Percentiles rank a stretch among this genome's conserved stretches.
Evolutionary conservation across 1,140 invertebrate species (phyloP).

Genomic region (honey bee (Apis mellifera)): DNA sequence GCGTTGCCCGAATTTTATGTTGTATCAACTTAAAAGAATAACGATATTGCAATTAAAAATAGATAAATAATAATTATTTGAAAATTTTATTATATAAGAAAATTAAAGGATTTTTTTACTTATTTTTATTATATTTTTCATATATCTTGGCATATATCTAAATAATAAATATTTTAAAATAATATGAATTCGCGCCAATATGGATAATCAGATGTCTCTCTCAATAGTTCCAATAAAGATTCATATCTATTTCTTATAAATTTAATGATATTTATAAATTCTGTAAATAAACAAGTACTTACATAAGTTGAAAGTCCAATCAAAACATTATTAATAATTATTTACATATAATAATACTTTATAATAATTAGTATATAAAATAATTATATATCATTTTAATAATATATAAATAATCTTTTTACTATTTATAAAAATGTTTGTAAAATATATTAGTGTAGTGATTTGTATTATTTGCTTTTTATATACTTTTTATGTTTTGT

Average conservation of each 20-base stretch:
- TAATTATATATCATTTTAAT: background rate
- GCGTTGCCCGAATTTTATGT: background rate
- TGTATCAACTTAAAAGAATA: background rate
- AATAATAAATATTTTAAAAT: conserved; percentile 11
- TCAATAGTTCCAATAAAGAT: background rate
- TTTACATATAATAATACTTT: background rate
- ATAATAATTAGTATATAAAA: conserved; percentile 3
- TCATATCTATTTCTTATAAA: conserved; percentile 4
- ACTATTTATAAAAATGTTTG: conserved; percentile 56
- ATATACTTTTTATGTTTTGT: conserved; percentile 76
- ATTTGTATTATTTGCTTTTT: conserved; percentile 70
- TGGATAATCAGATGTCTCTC: background rate
- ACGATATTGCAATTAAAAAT: too few relatives aligned
- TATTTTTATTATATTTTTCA: background rate
- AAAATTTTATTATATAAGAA: too few relatives aligned
- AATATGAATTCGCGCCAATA: background rate
- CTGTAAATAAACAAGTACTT: conserved; percentile 21
- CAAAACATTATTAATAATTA: background rate
- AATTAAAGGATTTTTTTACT: background rate
- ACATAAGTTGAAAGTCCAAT: background rate
- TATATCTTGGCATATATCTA: background rate
- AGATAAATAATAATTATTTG: background rate
- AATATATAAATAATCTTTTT: background rate
- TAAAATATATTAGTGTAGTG: conserved; percentile 58
- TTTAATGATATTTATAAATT: conserved; percentile 14